Base-by-base conservation (phyloP, 2,888 invertebrate species). In the Calliphora vomitoria region DNA sequence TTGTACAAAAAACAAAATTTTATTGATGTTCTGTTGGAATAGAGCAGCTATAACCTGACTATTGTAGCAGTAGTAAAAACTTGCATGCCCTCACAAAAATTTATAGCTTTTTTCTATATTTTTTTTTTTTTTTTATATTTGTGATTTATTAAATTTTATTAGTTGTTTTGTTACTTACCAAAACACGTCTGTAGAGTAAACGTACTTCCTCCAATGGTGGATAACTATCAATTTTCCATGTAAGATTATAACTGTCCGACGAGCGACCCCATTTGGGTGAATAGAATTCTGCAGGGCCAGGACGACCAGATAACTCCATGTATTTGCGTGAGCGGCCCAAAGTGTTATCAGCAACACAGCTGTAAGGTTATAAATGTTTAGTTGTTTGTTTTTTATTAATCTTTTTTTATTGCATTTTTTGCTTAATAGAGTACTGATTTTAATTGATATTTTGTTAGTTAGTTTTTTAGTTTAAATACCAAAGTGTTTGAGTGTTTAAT, bases 181-280 rank as follows among this genome's bases (percentile, higher is more conserved):
- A 95, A 0, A 96, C 94, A 91, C 96, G 96, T 89, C 96, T 94
- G 91, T 96, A 96, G 11, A 96, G 95, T 75, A 96, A 94, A 68
- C 96, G 92, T 88, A 96, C 95, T 93, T 96, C 96, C 89, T 96
- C 95, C 25, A 96, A 94, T 72, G 96, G 96, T 50, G 96, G 96
- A 93, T 96, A 96, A 92, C 96, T 96, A 94, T 96, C 96, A 74
- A 96, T 96, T 85, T 95, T 94, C 95, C 96, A 96, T 88, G 95
- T 95, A 72, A 96, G 94, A 91, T 95, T 95, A 94, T 96, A 96
- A 71, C 95, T 94, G 90, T 95, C 94, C 83, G 95, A 94, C 25
- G 95, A 93, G 55, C 95, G 94, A 74, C 96, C 95, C 90, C 95
- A 95, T 38, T 96, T 95, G 15, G 95, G 95, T 92, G 95, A 96